These are phyloP conservation scores for Caenorhabditis sulstoni DNA, from an alignment of 2,888 invertebrate species.

Conservation along the genomic window DNA sequence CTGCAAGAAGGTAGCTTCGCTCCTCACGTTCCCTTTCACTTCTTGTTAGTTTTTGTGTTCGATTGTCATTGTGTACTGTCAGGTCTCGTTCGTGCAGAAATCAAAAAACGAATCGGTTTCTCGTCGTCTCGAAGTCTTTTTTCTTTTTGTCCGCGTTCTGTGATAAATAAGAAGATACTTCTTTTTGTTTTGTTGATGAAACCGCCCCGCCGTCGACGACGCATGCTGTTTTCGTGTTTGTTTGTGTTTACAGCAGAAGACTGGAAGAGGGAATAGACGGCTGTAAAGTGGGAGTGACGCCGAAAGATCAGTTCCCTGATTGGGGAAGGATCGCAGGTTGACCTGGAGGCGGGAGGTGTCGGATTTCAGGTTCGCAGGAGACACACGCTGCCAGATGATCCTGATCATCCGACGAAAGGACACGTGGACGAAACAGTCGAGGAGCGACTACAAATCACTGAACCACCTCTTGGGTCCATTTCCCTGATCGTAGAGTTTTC, in stretches of 20 bases:
- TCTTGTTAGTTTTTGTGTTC: slow-evolving; percentile 38
- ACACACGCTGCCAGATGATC: slow-evolving; percentile 7
- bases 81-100: slow-evolving; percentile 17
- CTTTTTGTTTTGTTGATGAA: slow-evolving; percentile 22
- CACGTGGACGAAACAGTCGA: too few species aligned
- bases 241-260: slow-evolving; percentile 23
- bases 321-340: slow-evolving; percentile 9
- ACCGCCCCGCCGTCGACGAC: background rate
- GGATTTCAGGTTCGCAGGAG: slow-evolving; percentile 20
- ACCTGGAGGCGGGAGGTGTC: background rate
- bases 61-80: slow-evolving; percentile 32
- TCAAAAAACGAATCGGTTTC: background rate
- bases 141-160: background rate
- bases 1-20: slow-evolving; percentile 4
- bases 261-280: background rate
- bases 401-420: background rate
- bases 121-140: background rate
- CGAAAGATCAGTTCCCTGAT: slow-evolving; percentile 5
- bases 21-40: slow-evolving; percentile 35
- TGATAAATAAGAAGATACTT: background rate
- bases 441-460: too few species aligned
- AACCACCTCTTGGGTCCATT: too few species aligned
- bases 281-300: slow-evolving; percentile 2
- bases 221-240: slow-evolving; percentile 24
- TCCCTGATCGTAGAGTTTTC: too few species aligned